Conservation (phyloP, 2,888 invertebrate species). For the Punctoribates punctum region DNA sequence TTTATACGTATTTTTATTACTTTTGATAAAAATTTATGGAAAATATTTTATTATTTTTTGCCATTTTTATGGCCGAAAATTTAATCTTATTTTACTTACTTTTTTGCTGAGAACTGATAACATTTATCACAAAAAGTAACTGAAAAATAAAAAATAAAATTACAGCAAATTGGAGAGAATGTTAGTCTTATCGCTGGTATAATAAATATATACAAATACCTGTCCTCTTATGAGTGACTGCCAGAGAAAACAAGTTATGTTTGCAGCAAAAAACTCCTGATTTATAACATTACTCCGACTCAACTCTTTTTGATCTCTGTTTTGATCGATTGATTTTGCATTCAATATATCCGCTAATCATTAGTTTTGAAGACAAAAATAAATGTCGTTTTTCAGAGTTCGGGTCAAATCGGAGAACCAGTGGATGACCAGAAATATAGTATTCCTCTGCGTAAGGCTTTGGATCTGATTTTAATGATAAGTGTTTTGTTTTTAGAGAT, state of each 20-base stretch:
- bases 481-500: background rate
- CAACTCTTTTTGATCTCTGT: background rate
- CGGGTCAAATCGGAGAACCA: background rate
- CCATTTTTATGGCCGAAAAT: background rate
- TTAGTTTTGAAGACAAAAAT: background rate
- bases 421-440: background rate
- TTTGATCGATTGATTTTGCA: background rate
- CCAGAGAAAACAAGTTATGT: background rate
- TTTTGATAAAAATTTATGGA: background rate
- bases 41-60: conserved; percentile 8
- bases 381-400: background rate
- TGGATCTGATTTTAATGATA: conserved; percentile 8
- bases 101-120: background rate
- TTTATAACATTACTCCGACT: background rate
- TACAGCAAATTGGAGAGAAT: conserved; percentile 3
- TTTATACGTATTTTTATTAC: background rate
- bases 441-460: background rate
- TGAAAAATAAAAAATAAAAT: background rate
- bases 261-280: background rate
- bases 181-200: conserved; percentile 13
- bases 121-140: conserved; percentile 14
- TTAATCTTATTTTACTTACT: background rate
- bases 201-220: conserved; percentile 13
- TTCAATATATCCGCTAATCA: background rate
- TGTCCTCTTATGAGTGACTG: conserved; percentile 16